Percentiles rank a stretch among this genome's conserved stretches.
These are phyloP conservation scores for Hemichromis elongatus DNA, from an alignment of 2,113 vertebrate genomes.

Conservation along the genomic window DNA sequence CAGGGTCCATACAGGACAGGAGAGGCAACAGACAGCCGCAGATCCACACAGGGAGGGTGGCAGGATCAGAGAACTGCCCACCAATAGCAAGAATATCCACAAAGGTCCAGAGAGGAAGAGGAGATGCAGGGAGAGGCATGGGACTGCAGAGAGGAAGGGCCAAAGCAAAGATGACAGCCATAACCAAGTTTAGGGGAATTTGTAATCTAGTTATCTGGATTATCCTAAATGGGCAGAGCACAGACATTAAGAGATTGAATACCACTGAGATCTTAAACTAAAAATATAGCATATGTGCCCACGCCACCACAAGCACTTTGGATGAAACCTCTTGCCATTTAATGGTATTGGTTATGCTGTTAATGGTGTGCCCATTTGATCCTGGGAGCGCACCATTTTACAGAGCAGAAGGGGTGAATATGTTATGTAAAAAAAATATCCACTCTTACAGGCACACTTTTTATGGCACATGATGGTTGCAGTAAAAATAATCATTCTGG, in stretches of 20 bases:
- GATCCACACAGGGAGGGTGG: constrained; percentile 56
- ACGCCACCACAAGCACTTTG: neutral
- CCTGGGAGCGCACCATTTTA: neutral
- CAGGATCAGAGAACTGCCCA: constrained; percentile 37
- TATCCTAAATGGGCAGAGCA: neutral
- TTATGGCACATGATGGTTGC: neutral
- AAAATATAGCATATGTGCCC: neutral
- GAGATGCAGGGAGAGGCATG: constrained; percentile 56
- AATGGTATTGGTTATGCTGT: neutral
- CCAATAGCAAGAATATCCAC: constrained; percentile 45
- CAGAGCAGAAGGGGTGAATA: neutral
- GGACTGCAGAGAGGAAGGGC: constrained; percentile 53
- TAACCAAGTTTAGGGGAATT: constrained; percentile 27
- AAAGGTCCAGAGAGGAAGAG: constrained; percentile 57
- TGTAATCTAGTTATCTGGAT: neutral
- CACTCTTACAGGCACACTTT: neutral
- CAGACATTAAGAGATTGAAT: neutral
- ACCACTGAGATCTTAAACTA: neutral
- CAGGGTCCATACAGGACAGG: constrained; percentile 50
- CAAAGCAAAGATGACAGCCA: constrained; percentile 55
- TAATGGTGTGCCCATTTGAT: neutral
- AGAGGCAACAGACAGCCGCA: constrained; percentile 57
- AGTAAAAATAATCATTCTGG: neutral
- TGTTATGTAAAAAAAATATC: neutral
- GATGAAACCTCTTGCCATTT: neutral